Evolutionary conservation across 2,797 vertebrate genomes (phyloP).

Genomic region (Tolypeutes matacus): DNA sequence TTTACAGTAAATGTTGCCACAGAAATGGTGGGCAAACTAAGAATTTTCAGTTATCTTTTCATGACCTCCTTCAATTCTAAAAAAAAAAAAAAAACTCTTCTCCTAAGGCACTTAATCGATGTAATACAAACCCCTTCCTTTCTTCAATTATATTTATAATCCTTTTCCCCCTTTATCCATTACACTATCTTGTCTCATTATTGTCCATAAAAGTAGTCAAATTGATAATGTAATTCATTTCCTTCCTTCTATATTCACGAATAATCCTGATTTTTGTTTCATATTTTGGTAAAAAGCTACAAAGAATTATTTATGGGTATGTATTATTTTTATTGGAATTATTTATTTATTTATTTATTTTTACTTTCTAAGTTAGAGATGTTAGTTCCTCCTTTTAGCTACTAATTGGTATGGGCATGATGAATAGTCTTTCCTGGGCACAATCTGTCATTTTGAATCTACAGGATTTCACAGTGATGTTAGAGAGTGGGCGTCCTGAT

Average conservation of each 20-base stretch:
- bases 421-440: neutral
- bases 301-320: neutral
- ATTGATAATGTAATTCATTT: conserved; percentile 15
- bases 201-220: neutral
- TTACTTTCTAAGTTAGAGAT: neutral
- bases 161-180: neutral
- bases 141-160: neutral
- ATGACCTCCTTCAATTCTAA: conserved; percentile 49
- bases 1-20: neutral
- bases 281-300: neutral
- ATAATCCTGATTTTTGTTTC: neutral
- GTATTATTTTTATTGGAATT: neutral
- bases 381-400: neutral
- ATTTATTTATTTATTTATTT: neutral
- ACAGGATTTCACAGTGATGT: neutral
- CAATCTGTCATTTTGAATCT: neutral
- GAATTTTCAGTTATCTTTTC: neutral
- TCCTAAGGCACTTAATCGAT: neutral
- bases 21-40: neutral
- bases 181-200: neutral
- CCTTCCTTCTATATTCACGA: neutral
- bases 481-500: neutral
- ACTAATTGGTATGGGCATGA: neutral
- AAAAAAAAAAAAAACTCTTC: neutral
- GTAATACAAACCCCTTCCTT: neutral